Percentiles rank a stretch among this genome's conserved stretches.
Evolutionary conservation across 1,140 invertebrate genomes (phyloP).

Genomic region (Drosophila rhopaloa): DNA sequence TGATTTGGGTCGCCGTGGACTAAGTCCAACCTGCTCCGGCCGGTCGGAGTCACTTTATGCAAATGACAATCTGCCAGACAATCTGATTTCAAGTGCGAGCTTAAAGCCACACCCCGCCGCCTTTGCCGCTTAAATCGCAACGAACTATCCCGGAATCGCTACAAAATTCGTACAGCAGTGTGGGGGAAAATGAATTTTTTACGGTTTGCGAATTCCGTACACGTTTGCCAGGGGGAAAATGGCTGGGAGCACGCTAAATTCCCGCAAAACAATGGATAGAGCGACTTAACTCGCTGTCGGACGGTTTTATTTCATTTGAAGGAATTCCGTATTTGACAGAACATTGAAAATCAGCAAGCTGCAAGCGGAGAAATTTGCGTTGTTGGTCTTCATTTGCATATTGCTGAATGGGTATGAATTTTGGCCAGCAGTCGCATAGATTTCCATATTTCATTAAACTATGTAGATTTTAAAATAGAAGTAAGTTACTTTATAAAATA

Average conservation of each 20-base stretch:
- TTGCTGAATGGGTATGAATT: constrained; percentile 34
- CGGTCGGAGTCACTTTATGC: constrained; percentile 56
- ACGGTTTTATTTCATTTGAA: constrained; percentile 61
- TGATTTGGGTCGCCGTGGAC: constrained; percentile 63
- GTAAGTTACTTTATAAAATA: not conserved
- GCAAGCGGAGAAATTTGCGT: not conserved
- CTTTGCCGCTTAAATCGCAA: constrained; percentile 11
- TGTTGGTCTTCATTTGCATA: constrained; percentile 51
- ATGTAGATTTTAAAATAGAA: constrained; percentile 11
- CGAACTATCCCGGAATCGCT: constrained; percentile 6
- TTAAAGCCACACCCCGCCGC: constrained; percentile 22
- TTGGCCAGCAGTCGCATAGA: constrained; percentile 20
- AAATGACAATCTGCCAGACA: constrained; percentile 54
- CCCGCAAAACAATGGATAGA: constrained; percentile 16
- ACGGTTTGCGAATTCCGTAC: constrained; percentile 38
- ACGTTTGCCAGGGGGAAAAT: constrained; percentile 28
- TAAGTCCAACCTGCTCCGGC: constrained; percentile 11
- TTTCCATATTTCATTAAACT: constrained; percentile 21
- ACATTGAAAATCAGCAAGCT: constrained; percentile 28
- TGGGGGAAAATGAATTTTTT: constrained; percentile 27
- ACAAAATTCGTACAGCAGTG: constrained; percentile 5
- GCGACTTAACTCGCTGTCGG: constrained; percentile 22
- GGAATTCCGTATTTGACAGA: constrained; percentile 48
- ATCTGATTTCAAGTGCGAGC: constrained; percentile 22
- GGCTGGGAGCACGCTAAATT: constrained; percentile 5